Percentiles rank a stretch among this genome's conserved stretches.
Evolutionary conservation across 37 sponge, comb jelly and placozoan species (phyloP).

Genomic region (Spongilla lacustris): DNA sequence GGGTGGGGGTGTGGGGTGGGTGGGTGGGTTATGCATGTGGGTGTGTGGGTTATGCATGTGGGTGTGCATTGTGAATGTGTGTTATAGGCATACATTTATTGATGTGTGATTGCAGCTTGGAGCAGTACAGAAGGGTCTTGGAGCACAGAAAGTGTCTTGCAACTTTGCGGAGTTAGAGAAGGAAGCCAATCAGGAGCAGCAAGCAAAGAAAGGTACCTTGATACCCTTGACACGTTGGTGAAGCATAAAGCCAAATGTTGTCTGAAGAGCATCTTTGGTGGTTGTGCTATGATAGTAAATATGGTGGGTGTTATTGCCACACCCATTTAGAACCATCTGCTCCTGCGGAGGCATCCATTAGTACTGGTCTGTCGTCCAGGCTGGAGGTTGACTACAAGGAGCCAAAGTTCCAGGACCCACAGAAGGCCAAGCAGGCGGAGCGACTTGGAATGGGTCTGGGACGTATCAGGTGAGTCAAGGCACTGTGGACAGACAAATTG

Average conservation of each 20-base stretch:
- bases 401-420: conserved; percentile 50
- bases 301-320: neutral
- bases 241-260: no score
- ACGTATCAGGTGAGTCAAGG: conserved; percentile 34
- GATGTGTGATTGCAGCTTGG: no score
- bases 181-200: conserved; percentile 68
- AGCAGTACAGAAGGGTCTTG: conserved; percentile 88
- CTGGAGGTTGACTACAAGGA: conserved; percentile 29
- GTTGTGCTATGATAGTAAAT: neutral
- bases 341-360: neutral
- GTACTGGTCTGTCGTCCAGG: neutral
- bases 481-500: neutral
- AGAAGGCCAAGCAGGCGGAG: conserved; percentile 86
- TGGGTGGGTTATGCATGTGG: neutral
- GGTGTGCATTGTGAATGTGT: neutral
- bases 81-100: neutral
- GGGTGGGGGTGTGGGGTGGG: neutral
- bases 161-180: conserved; percentile 80
- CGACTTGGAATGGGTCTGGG: conserved; percentile 93
- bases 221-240: no score
- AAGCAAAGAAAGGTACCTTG: conserved; percentile 14
- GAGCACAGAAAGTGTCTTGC: conserved; percentile 81
- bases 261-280: no score
- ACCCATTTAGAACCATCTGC: neutral
- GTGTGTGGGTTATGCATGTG: neutral